Base-by-base conservation (phyloP, 1,140 invertebrate genomes). In the Hypothenemus hampei region DNA sequence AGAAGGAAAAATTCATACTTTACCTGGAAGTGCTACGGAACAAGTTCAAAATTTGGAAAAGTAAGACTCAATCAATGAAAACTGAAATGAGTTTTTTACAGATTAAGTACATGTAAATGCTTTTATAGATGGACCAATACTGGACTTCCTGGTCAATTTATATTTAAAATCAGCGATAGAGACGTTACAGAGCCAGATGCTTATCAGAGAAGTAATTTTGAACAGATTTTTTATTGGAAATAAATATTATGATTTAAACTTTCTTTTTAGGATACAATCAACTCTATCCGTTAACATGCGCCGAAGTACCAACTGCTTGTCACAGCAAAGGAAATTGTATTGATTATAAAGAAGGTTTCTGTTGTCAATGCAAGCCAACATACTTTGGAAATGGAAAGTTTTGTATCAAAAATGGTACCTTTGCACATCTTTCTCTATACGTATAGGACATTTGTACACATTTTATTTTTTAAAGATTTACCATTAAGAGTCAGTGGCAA, bases 371-470 rank as follows among this genome's bases (percentile, higher is more conserved):
- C 69, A 75, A 81, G 15, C 66, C 78, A 1, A 84, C 84, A 20
- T 93, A 77, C 69, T 93, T 90, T 69, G 94, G 95, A 48, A 97
- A 98, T 70, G 95, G 95, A 46, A 82, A 82, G 69, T 82, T 82
- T 37, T 98, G 95, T 67, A 77, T 97, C 24, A 82, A 84, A 71
- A 81, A 86, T 67, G 86, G 86, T 89, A 74, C 11, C 11, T 3
- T 13, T 3, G 18, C n/a, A n/a, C n/a, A 29, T 1, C 23, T 24
- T 43, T 10, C 16, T 3, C 1, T 13, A 1, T 39, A 11, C 16
- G 16, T 15, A 10, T 41, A n/a, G 16, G 16, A 10, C 20, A 7
- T 19, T 8, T n/a, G 4, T 44, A 10, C 10, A 7, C n/a, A n/a
- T 8, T 11, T 36, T 20, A 18, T 21, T 36, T 21, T 50, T 29